These are phyloP conservation scores for Caenorhabditis zanzibari DNA, from an alignment of 2,888 invertebrate genomes.

Conservation along the genomic window DNA sequence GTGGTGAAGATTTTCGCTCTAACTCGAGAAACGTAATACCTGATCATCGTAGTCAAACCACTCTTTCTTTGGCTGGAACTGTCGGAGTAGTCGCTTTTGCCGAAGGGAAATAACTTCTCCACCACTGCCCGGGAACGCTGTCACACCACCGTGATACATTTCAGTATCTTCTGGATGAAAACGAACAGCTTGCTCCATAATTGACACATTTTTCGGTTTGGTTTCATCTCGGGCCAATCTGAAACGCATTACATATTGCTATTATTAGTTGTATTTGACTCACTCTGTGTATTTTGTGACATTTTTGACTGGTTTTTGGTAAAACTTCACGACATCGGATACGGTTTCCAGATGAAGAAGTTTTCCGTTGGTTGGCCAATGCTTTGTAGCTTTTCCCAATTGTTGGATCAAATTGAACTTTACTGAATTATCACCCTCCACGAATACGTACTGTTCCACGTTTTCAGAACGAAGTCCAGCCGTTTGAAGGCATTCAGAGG, in stretches of 20 bases:
- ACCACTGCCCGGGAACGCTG: conserved; percentile 81
- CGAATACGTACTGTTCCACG: conserved; percentile 52
- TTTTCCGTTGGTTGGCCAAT: conserved; percentile 76
- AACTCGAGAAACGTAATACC: conserved; percentile 20
- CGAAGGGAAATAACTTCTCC: conserved; percentile 79
- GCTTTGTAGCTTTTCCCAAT: conserved; percentile 63
- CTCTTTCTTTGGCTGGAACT: conserved; percentile 82
- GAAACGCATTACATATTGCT: not conserved
- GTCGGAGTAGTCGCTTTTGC: conserved; percentile 79
- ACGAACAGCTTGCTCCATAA: conserved; percentile 78
- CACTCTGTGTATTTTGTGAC: conserved; percentile 75
- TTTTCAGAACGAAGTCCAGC: conserved; percentile 28
- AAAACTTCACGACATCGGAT: conserved; percentile 78
- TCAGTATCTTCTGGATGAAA: conserved; percentile 82
- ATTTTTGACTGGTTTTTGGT: conserved; percentile 78
- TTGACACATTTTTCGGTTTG: conserved; percentile 78
- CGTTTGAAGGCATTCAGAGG: conserved; percentile 22
- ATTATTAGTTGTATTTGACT: not conserved
- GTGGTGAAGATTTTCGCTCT: not conserved
- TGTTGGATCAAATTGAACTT: conserved; percentile 59
- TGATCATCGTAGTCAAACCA: conserved; percentile 83
- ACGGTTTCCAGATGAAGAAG: conserved; percentile 75
- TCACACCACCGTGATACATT: conserved; percentile 80
- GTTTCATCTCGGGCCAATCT: conserved; percentile 74
- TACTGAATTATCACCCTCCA: conserved; percentile 44